phyloP scores from a whole-genome alignment of 2,797 vertebrate species.

The Moxostoma hubbsi region DNA sequence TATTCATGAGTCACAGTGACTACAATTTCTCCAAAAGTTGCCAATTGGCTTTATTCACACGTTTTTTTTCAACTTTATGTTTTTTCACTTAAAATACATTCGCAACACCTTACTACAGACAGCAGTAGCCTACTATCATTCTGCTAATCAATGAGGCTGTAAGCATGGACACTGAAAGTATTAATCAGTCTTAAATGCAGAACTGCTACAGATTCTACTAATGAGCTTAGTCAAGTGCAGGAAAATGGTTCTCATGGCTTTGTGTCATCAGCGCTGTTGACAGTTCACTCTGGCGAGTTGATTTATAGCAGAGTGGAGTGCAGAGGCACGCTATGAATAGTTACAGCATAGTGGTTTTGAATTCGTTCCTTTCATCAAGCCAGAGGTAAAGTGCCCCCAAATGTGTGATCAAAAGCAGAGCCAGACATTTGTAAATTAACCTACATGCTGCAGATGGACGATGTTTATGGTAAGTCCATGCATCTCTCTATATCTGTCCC shows the following conservation, averaged over 20 bases:
- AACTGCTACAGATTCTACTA: conserved; percentile 24
- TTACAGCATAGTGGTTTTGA: conserved; percentile 34
- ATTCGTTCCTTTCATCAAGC: conserved; percentile 41
- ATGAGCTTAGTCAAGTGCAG: conserved; percentile 34
- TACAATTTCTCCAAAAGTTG: too few relatives aligned
- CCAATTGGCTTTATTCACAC: too few relatives aligned
- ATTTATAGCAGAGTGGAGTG: conserved; percentile 22
- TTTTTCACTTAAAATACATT: too few relatives aligned
- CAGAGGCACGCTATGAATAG: conserved; percentile 39
- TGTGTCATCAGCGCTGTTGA: conserved; percentile 54
- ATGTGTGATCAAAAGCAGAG: conserved; percentile 7
- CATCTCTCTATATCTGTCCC: neutral
- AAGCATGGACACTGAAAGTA: conserved; percentile 19
- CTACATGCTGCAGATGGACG: neutral
- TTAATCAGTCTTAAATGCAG: conserved; percentile 32
- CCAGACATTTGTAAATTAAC: neutral
- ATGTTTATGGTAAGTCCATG: neutral
- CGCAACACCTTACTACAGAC: neutral
- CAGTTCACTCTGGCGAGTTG: conserved; percentile 37
- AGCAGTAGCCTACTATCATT: conserved; percentile 7
- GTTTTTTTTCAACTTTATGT: too few relatives aligned
- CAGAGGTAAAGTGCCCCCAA: neutral
- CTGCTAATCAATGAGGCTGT: conserved; percentile 2
- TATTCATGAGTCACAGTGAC: too few relatives aligned
- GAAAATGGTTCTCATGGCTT: conserved; percentile 50